Evolutionary conservation across 2,113 vertebrate genomes (phyloP).

Genomic region (Lontra canadensis): DNA sequence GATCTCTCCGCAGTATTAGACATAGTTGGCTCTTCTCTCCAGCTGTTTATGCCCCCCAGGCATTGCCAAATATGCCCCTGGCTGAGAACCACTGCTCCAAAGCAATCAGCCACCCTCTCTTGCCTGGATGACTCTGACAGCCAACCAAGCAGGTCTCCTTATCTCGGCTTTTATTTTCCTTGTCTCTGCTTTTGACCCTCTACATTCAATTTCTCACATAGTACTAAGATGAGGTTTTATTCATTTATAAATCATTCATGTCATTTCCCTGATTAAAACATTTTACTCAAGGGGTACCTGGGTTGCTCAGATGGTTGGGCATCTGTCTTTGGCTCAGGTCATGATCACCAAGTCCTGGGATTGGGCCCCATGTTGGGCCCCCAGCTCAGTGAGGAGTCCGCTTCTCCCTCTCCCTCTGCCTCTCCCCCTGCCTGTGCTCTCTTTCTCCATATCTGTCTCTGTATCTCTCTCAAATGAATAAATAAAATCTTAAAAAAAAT

Average conservation of each 20-base stretch:
- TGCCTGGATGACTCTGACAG: neutral
- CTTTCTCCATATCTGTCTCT: too few species aligned
- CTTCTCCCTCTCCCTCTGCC: too few species aligned
- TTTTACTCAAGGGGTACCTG: neutral
- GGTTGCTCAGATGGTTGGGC: too few species aligned
- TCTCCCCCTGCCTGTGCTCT: too few species aligned
- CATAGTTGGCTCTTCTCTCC: neutral
- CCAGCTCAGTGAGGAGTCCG: too few species aligned
- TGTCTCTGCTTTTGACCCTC: neutral
- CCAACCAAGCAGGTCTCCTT: neutral
- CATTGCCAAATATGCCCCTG: neutral
- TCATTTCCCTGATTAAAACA: neutral
- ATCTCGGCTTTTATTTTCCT: neutral
- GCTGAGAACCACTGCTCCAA: neutral
- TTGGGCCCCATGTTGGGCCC: too few species aligned
- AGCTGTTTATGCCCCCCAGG: neutral
- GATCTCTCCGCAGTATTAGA: neutral
- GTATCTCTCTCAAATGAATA: too few species aligned
- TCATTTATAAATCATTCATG: neutral
- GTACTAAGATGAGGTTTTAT: neutral
- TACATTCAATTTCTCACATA: neutral
- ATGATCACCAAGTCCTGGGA: too few species aligned
- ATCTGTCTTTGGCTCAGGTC: too few species aligned
- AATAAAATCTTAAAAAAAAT: too few species aligned
- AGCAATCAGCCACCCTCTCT: neutral